Evolutionary conservation across 2,113 vertebrate genomes (phyloP).

Genomic region (Bucco capensis): DNA sequence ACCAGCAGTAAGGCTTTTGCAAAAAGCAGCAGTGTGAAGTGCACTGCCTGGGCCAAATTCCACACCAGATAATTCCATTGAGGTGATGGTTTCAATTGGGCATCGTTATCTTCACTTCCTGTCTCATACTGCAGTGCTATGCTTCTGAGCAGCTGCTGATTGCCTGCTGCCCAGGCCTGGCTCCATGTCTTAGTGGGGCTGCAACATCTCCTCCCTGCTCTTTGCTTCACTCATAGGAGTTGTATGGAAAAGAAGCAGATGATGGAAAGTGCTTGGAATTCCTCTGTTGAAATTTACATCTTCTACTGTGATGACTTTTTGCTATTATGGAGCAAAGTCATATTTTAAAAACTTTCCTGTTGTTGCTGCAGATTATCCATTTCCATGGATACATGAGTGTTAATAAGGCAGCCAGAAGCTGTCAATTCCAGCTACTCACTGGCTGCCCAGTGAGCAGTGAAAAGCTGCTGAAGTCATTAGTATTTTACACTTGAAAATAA

Average conservation of each 20-base stretch:
- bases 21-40: background rate
- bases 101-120: conserved; percentile 39
- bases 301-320: background rate
- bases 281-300: background rate
- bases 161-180: conserved; percentile 3
- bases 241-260: background rate
- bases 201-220: background rate
- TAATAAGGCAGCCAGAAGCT: conserved; percentile 4
- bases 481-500: conserved; percentile 25
- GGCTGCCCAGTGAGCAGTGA: conserved; percentile 24
- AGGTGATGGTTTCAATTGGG: background rate
- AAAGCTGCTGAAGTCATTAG: conserved; percentile 41
- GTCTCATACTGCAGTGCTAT: background rate
- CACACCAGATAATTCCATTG: conserved; percentile 62
- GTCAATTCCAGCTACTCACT: conserved; percentile 39
- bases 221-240: background rate
- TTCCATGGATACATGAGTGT: conserved; percentile 37
- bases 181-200: background rate
- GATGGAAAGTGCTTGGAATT: conserved; percentile 1
- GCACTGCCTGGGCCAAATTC: conserved; percentile 29
- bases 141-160: conserved; percentile 46
- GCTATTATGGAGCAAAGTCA: background rate
- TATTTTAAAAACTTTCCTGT: conserved; percentile 32
- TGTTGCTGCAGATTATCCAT: conserved; percentile 35
- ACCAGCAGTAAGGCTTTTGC: background rate